phyloP scores from a whole-genome alignment of 2,113 vertebrate species.

The human region DNA sequence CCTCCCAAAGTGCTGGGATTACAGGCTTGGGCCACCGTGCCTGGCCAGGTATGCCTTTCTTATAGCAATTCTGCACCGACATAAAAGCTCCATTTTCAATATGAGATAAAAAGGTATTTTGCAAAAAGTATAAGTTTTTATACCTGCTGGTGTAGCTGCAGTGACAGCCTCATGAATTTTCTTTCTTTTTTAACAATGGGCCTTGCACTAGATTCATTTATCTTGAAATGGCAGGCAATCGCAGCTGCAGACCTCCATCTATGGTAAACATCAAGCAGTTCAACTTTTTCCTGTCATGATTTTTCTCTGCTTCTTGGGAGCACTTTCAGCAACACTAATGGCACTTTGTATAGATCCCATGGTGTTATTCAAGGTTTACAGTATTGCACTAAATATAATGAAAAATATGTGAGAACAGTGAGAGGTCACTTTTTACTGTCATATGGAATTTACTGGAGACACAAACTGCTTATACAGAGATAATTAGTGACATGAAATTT shows the following conservation, averaged over 20 bases:
- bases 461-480: not conserved
- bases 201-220: not conserved
- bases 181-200: not conserved
- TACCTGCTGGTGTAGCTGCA: not conserved
- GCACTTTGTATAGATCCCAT: not conserved
- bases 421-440: not conserved
- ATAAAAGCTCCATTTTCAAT: not conserved
- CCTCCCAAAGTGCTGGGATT: too few relatives aligned
- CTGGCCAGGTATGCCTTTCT: too few relatives aligned
- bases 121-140: too few relatives aligned
- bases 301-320: not conserved
- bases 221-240: not conserved
- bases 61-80: not conserved
- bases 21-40: too few relatives aligned
- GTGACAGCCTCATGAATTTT: not conserved
- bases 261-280: not conserved
- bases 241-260: not conserved
- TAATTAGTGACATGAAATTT: not conserved
- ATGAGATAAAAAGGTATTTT: not conserved
- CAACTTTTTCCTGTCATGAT: not conserved
- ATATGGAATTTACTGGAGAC: not conserved
- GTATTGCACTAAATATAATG: not conserved
- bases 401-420: not conserved
- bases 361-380: not conserved
- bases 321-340: not conserved